Evolutionary conservation across 1,140 invertebrate genomes (phyloP).

Genomic region (Drosophila biarmipes): DNA sequence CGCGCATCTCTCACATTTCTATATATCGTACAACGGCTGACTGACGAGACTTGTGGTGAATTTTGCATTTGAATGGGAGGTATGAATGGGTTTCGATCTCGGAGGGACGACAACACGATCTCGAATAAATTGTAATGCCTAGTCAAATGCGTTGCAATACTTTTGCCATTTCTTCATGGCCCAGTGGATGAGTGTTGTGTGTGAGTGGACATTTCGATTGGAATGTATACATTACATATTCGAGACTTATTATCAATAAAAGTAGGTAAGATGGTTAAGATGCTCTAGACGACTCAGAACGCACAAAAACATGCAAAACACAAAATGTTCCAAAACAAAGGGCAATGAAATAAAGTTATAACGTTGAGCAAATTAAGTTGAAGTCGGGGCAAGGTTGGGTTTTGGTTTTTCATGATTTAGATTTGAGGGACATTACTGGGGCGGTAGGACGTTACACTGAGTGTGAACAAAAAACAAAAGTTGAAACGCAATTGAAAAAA

Average conservation of each 20-base stretch:
- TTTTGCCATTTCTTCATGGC: conserved; percentile 10
- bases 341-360: conserved; percentile 18
- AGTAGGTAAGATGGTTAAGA: conserved; percentile 11
- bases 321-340: conserved; percentile 24
- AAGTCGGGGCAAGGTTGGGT: conserved; percentile 3
- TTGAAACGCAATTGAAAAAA: conserved; percentile 61
- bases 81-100: background rate
- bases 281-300: conserved; percentile 37
- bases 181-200: conserved; percentile 18
- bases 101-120: conserved; percentile 9
- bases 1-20: conserved; percentile 39
- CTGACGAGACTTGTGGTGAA: conserved; percentile 23
- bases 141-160: conserved; percentile 45
- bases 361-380: conserved; percentile 19
- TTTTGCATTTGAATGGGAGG: conserved; percentile 28
- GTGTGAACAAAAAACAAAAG: conserved; percentile 35
- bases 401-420: background rate
- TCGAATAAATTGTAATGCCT: conserved; percentile 25
- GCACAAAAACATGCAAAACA: conserved; percentile 66
- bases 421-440: conserved; percentile 9
- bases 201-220: conserved; percentile 15
- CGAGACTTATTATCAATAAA: conserved; percentile 12
- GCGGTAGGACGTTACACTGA: conserved; percentile 36
- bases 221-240: conserved; percentile 43
- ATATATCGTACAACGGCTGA: conserved; percentile 38